These are phyloP conservation scores for Trichomycterus rosablanca DNA, from an alignment of 2,113 vertebrate species.

Conservation along the genomic window DNA sequence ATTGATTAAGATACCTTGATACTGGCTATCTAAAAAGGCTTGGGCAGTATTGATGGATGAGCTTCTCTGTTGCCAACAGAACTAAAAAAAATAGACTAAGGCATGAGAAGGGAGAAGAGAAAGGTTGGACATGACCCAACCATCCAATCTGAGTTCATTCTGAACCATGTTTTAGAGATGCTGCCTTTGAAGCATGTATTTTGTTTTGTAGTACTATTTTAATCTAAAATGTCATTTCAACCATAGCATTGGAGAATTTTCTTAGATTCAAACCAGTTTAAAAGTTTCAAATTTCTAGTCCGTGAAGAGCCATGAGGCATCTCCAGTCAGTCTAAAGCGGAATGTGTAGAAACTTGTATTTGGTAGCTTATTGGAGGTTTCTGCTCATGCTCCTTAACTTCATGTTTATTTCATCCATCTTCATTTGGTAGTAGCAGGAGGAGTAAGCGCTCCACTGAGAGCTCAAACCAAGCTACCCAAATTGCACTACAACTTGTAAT, in stretches of 20 bases:
- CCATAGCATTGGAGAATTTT: too few species aligned
- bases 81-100: conserved; percentile 22
- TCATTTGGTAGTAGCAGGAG: conserved; percentile 56
- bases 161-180: conserved; percentile 4
- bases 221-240: too few species aligned
- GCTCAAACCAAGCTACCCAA: conserved; percentile 49
- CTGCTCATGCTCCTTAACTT: conserved; percentile 22
- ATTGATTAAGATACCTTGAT: conserved; percentile 36
- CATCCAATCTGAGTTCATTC: conserved; percentile 10
- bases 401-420: conserved; percentile 55
- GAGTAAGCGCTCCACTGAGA: conserved; percentile 40
- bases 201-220: conserved; percentile 11
- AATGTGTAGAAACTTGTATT: not conserved
- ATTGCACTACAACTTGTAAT: conserved; percentile 29
- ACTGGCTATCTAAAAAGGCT: not conserved
- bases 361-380: conserved; percentile 16
- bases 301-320: not conserved
- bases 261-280: not conserved
- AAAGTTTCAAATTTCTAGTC: not conserved
- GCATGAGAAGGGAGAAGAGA: conserved; percentile 19
- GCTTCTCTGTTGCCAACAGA: conserved; percentile 5
- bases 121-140: conserved; percentile 2
- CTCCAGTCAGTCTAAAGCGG: not conserved
- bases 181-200: conserved; percentile 9
- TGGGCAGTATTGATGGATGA: conserved; percentile 19